Conservation (phyloP, 1,140 invertebrate species). For the Atta cephalotes region DNA sequence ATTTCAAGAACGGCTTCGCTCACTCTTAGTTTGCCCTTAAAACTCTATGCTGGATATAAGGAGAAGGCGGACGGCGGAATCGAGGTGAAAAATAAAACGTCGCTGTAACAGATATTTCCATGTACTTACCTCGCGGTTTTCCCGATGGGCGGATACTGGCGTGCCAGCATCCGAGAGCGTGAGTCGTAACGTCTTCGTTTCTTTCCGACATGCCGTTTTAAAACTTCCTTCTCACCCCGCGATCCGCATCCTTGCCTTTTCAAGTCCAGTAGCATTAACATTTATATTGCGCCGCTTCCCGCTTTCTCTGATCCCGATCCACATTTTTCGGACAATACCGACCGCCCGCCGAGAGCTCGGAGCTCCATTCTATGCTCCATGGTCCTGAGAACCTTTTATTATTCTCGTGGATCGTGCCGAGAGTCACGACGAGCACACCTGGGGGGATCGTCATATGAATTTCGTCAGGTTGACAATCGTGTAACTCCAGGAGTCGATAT, state of each 20-base stretch:
- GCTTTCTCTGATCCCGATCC: slow-evolving; percentile 63
- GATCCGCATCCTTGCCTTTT: slow-evolving; percentile 53
- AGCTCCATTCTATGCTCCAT: slow-evolving; percentile 62
- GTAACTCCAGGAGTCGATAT: slow-evolving; percentile 12
- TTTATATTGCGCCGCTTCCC: slow-evolving; percentile 76
- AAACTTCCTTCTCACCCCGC: slow-evolving; percentile 29
- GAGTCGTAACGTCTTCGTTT: slow-evolving; percentile 57
- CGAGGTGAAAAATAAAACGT: slow-evolving; percentile 33
- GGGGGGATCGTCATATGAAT: slow-evolving; percentile 71
- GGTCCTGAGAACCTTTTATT: slow-evolving; percentile 66
- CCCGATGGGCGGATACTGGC: slow-evolving; percentile 14
- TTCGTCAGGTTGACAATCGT: slow-evolving; percentile 63
- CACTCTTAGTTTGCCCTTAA: slow-evolving; percentile 25
- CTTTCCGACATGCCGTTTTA: slow-evolving; percentile 15
- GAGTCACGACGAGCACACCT: slow-evolving; percentile 56
- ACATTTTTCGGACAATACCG: slow-evolving; percentile 75
- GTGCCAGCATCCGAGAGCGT: slow-evolving; percentile 9
- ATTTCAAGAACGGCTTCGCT: slow-evolving; percentile 33
- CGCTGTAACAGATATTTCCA: slow-evolving; percentile 59
- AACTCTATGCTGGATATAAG: slow-evolving; percentile 7
- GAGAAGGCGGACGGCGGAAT: background rate
- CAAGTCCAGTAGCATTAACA: slow-evolving; percentile 73
- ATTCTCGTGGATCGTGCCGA: slow-evolving; percentile 65
- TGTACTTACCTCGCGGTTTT: slow-evolving; percentile 61
- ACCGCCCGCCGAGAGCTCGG: slow-evolving; percentile 67